Conservation (phyloP, 2,888 invertebrate genomes). For the Eupithecia subfuscata region DNA sequence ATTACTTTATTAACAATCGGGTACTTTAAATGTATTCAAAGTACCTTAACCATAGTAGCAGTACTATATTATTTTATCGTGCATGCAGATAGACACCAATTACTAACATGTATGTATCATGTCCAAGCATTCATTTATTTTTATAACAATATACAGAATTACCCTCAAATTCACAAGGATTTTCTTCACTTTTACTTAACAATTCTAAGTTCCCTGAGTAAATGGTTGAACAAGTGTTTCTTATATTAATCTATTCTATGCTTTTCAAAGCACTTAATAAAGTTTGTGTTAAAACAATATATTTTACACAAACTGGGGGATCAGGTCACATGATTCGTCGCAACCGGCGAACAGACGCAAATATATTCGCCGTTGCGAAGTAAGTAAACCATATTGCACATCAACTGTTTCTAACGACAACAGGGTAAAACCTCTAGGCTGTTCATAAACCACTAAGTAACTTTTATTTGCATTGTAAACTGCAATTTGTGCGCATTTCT, state of each 20-base stretch:
- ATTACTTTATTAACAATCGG: background rate
- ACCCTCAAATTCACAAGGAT: background rate
- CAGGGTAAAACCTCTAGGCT: background rate
- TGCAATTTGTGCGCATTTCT: slow-evolving; percentile 8
- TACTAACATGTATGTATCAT: background rate
- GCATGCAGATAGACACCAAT: background rate
- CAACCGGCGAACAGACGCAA: slow-evolving; percentile 8
- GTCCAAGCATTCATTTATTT: background rate
- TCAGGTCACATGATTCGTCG: background rate
- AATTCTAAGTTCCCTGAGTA: background rate
- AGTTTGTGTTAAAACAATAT: too few species aligned
- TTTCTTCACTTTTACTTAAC: background rate
- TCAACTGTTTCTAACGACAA: background rate
- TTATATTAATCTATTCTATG: background rate
- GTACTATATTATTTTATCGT: background rate
- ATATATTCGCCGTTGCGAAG: slow-evolving; percentile 11
- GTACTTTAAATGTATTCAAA: background rate
- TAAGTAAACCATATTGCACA: background rate
- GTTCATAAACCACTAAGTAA: background rate
- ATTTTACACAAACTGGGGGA: background rate
- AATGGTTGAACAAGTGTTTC: slow-evolving; percentile 2
- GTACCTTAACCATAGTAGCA: background rate
- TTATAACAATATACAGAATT: background rate
- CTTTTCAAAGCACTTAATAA: background rate
- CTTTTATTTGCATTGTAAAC: background rate